phyloP scores from a whole-genome alignment of 2,113 vertebrate genomes.

The Anguilla rostrata region DNA sequence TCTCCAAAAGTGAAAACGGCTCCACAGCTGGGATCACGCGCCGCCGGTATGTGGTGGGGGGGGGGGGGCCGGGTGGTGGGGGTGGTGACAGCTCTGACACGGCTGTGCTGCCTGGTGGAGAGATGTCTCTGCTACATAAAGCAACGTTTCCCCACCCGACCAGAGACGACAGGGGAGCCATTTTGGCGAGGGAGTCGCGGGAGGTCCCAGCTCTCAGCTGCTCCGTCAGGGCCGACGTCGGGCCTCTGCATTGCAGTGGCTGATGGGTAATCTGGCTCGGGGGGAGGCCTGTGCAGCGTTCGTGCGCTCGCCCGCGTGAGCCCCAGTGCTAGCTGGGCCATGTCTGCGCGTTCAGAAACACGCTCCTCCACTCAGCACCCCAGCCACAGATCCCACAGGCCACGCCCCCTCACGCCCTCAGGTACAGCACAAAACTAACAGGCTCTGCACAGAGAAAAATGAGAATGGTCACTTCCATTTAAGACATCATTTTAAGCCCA shows the following conservation, averaged over 20 bases:
- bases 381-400: no score
- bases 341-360: no score
- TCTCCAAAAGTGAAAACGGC: background rate
- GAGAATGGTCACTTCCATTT: background rate
- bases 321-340: background rate
- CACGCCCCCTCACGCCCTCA: background rate
- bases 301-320: background rate
- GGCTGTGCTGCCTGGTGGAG: background rate
- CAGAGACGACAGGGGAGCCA: background rate
- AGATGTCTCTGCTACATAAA: background rate
- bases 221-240: no score
- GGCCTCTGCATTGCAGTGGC: background rate
- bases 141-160: background rate
- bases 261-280: background rate
- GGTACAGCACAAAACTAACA: background rate
- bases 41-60: background rate
- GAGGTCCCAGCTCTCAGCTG: no score
- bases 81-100: background rate
- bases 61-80: background rate
- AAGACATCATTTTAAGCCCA: conserved; percentile 10
- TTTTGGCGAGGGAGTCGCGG: background rate
- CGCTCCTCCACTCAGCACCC: no score
- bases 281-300: background rate
- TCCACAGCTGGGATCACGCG: background rate
- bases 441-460: background rate